Evolutionary conservation across 2,888 invertebrate genomes (phyloP).

Genomic region (Hypercompe scribonia): DNA sequence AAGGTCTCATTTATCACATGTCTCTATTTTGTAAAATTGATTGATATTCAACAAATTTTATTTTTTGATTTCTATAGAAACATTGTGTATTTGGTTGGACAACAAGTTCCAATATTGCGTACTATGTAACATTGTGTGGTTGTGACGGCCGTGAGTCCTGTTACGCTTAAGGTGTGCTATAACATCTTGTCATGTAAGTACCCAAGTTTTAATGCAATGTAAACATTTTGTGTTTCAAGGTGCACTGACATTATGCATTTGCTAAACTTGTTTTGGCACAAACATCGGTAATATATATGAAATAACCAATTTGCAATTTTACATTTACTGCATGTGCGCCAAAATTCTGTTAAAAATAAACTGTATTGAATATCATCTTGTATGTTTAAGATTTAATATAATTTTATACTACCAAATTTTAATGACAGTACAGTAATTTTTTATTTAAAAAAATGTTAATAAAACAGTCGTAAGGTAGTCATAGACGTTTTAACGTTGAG

Average conservation of each 20-base stretch:
- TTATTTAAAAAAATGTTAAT: neutral
- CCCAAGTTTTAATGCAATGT: conserved; percentile 61
- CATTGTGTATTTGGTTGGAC: neutral
- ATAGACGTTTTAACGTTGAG: neutral
- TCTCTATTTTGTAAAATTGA: neutral
- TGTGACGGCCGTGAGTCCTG: conserved; percentile 43
- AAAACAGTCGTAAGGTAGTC: neutral
- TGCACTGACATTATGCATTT: conserved; percentile 40
- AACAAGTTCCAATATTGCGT: neutral
- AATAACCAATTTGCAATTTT: neutral
- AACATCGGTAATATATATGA: neutral
- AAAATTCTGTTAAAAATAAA: neutral
- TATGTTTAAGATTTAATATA: neutral
- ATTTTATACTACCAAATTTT: neutral
- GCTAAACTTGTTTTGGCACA: conserved; percentile 39
- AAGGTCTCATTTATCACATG: no score
- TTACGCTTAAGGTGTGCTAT: conserved; percentile 48
- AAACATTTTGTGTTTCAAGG: conserved; percentile 53
- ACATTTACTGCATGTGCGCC: neutral
- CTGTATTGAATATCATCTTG: neutral
- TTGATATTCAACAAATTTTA: neutral
- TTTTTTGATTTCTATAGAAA: no score
- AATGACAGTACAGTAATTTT: neutral
- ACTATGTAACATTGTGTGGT: neutral
- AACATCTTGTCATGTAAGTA: conserved; percentile 63